A percentile compares a stretch with the other conserved stretches of the same genome.
These are phyloP conservation scores for Drosophila burlai DNA, from an alignment of 1,140 invertebrate species.

Conservation along the genomic window DNA sequence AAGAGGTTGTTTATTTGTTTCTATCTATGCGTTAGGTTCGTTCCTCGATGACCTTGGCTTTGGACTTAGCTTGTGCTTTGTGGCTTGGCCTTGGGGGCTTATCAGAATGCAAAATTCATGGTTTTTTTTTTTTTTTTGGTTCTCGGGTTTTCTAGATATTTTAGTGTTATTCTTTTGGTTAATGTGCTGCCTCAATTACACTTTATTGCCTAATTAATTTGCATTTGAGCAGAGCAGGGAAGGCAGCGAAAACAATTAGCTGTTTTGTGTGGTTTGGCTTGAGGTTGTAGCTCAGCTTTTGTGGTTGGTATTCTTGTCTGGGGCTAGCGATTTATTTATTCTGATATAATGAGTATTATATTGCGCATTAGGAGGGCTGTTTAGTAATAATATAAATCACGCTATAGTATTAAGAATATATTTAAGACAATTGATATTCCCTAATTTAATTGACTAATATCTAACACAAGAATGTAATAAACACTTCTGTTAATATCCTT, in stretches of 20 bases:
- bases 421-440: no score
- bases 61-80: conserved; percentile 9
- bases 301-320: conserved; percentile 12
- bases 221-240: conserved; percentile 32
- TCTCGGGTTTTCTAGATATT: conserved; percentile 15
- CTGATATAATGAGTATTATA: not conserved
- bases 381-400: not conserved
- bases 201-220: conserved; percentile 51
- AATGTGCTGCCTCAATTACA: conserved; percentile 65
- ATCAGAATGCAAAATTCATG: conserved; percentile 49
- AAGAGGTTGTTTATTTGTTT: not conserved
- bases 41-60: not conserved
- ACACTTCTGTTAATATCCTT: not conserved
- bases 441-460: no score
- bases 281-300: not conserved
- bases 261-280: conserved; percentile 31
- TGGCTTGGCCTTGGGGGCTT: conserved; percentile 12
- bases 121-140: not conserved
- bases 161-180: conserved; percentile 24
- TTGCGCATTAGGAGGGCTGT: not conserved
- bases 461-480: not conserved
- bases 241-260: conserved; percentile 20
- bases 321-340: not conserved
- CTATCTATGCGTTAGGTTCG: not conserved
- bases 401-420: no score